Percentiles rank a stretch among this genome's conserved stretches.
phyloP scores from a whole-genome alignment of 2,888 invertebrate genomes.

The Hypselothyrea guttata region DNA sequence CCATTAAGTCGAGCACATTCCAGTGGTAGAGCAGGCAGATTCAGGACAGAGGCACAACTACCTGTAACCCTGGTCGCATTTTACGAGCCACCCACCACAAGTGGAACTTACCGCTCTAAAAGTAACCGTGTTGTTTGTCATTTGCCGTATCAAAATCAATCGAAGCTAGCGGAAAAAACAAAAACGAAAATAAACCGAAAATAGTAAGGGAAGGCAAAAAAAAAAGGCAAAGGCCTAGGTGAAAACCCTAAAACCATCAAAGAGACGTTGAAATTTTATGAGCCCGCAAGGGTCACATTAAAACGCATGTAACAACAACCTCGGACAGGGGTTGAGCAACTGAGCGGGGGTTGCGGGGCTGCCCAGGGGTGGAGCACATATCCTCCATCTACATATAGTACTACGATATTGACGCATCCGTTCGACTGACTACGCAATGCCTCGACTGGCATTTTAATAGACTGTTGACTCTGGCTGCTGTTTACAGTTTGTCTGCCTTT shows the following conservation, averaged over 20 bases:
- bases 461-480: conserved; percentile 62
- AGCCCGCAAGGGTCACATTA: conserved; percentile 77
- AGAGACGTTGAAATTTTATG: conserved; percentile 67
- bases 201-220: conserved; percentile 1
- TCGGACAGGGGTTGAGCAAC: conserved; percentile 12
- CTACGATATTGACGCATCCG: conserved; percentile 31
- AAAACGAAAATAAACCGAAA: background rate
- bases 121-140: conserved; percentile 42
- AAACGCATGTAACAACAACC: conserved; percentile 69
- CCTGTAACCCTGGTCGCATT: conserved; percentile 42
- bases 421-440: conserved; percentile 55
- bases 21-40: conserved; percentile 1
- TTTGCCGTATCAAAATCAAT: conserved; percentile 66
- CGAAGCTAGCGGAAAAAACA: conserved; percentile 44
- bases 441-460: conserved; percentile 75
- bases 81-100: conserved; percentile 37
- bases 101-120: background rate
- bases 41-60: conserved; percentile 25
- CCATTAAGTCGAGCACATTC: conserved; percentile 28
- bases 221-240: background rate
- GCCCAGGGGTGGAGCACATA: conserved; percentile 2
- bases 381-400: no score
- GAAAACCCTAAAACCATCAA: conserved; percentile 50
- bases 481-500: conserved; percentile 65
- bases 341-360: no score